Evolutionary conservation across 2,888 invertebrate genomes (phyloP).

Genomic region (Cosmopolites sordidus): DNA sequence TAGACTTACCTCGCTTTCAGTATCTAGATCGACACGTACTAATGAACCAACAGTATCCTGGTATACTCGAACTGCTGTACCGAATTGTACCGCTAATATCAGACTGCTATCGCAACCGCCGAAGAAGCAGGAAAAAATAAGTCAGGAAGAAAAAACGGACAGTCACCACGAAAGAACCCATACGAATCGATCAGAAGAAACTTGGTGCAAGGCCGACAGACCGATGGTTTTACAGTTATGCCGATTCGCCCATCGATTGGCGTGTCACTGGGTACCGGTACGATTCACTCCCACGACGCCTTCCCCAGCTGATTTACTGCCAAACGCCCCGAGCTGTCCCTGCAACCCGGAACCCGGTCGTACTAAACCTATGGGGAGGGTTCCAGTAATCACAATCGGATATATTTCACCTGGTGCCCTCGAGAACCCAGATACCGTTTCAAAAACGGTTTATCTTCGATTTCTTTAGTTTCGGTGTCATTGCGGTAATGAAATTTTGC

Average conservation of each 20-base stretch:
- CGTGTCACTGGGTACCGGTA: slow-evolving; percentile 1
- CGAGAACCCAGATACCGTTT: not conserved
- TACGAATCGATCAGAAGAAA: not conserved
- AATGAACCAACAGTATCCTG: too few relatives aligned
- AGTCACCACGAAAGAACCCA: not conserved
- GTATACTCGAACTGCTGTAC: too few relatives aligned
- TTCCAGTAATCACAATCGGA: not conserved
- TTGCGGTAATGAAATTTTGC: too few relatives aligned
- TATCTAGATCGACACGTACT: too few relatives aligned
- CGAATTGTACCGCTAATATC: not conserved
- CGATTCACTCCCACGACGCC: slow-evolving; percentile 2
- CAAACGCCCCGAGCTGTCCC: not conserved
- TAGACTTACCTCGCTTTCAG: too few relatives aligned
- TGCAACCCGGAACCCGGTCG: not conserved
- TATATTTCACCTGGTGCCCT: slow-evolving; percentile 1
- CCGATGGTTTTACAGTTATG: not conserved
- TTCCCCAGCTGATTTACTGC: not conserved
- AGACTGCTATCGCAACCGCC: not conserved
- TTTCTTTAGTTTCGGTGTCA: too few relatives aligned
- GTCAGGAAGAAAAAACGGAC: not conserved
- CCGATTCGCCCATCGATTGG: not conserved
- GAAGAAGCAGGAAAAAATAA: not conserved
- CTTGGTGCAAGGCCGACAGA: not conserved
- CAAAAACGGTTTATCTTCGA: not conserved
- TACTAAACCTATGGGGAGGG: not conserved